phyloP scores from a whole-genome alignment of 1,140 invertebrate genomes.

The Drosophila ogumai region DNA sequence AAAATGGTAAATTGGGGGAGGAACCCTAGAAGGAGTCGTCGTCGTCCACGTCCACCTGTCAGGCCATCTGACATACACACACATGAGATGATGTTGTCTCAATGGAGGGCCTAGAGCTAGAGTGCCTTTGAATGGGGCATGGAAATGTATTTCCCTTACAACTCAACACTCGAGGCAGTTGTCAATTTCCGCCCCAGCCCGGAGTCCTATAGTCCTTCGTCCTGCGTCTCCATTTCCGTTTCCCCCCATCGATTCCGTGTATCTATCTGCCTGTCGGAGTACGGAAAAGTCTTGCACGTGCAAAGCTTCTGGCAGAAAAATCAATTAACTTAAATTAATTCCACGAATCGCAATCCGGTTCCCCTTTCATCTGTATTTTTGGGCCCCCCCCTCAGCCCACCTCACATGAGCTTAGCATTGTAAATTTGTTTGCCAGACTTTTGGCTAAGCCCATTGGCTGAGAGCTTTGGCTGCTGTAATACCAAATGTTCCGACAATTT shows the following conservation, averaged over 20 bases:
- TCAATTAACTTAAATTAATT: slow-evolving; percentile 82
- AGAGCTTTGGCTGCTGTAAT: slow-evolving; percentile 62
- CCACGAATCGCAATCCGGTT: slow-evolving; percentile 46
- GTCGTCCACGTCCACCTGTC: slow-evolving; percentile 60
- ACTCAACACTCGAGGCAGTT: slow-evolving; percentile 56
- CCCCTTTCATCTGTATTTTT: slow-evolving; percentile 42
- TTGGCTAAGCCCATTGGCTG: slow-evolving; percentile 63
- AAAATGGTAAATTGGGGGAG: slow-evolving; percentile 11
- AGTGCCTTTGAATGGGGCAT: slow-evolving; percentile 34
- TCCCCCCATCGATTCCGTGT: slow-evolving; percentile 44
- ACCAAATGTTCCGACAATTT: slow-evolving; percentile 71
- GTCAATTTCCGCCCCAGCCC: slow-evolving; percentile 61
- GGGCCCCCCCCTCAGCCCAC: slow-evolving; percentile 3
- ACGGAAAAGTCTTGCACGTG: slow-evolving; percentile 52
- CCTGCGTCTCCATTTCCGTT: slow-evolving; percentile 46
- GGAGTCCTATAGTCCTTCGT: slow-evolving; percentile 20
- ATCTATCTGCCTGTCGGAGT: slow-evolving; percentile 20
- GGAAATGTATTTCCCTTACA: slow-evolving; percentile 80
- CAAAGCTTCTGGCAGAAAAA: slow-evolving; percentile 60
- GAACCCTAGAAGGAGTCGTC: slow-evolving; percentile 21
- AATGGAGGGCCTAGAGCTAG: slow-evolving; percentile 25
- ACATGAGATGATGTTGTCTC: slow-evolving; percentile 50
- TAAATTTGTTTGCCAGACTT: slow-evolving; percentile 67
- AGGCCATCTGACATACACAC: slow-evolving; percentile 48
- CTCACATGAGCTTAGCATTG: slow-evolving; percentile 66